Percentiles rank a stretch among this genome's conserved stretches.
Evolutionary conservation across 2,888 invertebrate species (phyloP).

Genomic region (Idaea dimidiata): DNA sequence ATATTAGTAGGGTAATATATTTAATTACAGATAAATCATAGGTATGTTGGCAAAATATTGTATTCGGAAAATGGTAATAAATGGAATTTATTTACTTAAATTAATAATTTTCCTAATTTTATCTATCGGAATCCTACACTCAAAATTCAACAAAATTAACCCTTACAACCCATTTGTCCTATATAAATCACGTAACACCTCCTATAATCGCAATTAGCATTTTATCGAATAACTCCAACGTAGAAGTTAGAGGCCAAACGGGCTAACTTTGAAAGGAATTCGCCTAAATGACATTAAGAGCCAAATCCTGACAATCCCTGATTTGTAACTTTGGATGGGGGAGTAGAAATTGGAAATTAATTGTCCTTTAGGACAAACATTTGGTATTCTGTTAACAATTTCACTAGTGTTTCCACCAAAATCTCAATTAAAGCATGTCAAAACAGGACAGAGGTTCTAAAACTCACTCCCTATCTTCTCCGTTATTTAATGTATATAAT

Average conservation of each 20-base stretch:
- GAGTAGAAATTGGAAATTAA: constrained; percentile 49
- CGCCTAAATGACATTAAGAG: constrained; percentile 32
- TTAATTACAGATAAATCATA: no score
- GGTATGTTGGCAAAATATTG: no score
- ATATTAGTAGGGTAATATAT: no score
- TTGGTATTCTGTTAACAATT: constrained; percentile 25
- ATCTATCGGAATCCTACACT: no score
- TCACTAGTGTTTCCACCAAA: background rate
- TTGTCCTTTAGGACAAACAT: constrained; percentile 36
- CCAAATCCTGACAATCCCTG: constrained; percentile 40
- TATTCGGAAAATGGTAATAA: no score
- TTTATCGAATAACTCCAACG: constrained; percentile 24
- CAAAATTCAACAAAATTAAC: background rate
- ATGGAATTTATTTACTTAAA: no score
- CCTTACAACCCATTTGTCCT: background rate
- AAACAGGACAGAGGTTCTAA: no score
- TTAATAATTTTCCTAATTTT: no score
- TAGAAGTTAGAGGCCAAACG: constrained; percentile 18
- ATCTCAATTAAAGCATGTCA: background rate
- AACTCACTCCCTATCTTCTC: no score
- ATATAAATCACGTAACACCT: background rate
- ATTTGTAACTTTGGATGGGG: constrained; percentile 54
- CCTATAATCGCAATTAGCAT: background rate
- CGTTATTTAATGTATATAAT: no score
- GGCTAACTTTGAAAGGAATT: constrained; percentile 30